A percentile compares a stretch with the other conserved stretches of the same genome.
Evolutionary conservation across 2,888 invertebrate genomes (phyloP).

Genomic region (Electrophaes corylata): DNA sequence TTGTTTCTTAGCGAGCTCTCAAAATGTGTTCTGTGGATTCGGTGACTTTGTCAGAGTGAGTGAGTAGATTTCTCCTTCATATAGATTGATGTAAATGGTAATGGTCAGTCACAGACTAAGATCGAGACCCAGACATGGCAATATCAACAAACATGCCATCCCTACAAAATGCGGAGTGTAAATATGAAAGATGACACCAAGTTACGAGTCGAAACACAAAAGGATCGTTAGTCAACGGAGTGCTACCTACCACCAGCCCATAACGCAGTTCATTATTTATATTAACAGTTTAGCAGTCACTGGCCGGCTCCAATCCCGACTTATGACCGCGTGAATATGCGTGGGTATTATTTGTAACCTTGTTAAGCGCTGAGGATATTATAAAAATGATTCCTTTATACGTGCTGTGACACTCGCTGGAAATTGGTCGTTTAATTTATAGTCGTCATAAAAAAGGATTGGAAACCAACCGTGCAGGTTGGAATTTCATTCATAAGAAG

Average conservation of each 20-base stretch:
- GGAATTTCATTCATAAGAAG: conserved; percentile 85
- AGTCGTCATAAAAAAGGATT: conserved; percentile 82
- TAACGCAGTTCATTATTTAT: conserved; percentile 84
- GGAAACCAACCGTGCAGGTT: conserved; percentile 70
- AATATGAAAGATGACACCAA: conserved; percentile 45
- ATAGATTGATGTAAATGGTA: not conserved
- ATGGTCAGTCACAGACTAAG: conserved; percentile 10
- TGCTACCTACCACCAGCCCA: conserved; percentile 73
- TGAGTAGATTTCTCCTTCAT: no score
- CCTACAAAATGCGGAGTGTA: conserved; percentile 32
- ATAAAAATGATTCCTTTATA: conserved; percentile 84
- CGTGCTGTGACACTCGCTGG: conserved; percentile 82
- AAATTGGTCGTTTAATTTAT: conserved; percentile 83
- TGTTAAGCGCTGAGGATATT: conserved; percentile 83
- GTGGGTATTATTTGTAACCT: conserved; percentile 84
- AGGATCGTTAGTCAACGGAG: conserved; percentile 77
- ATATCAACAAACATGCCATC: conserved; percentile 43
- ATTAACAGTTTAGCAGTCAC: conserved; percentile 84
- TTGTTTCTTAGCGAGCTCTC: no score
- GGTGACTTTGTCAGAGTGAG: no score
- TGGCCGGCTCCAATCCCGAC: conserved; percentile 75
- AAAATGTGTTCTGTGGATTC: no score
- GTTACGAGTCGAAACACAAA: conserved; percentile 70
- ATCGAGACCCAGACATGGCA: conserved; percentile 43
- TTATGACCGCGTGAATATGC: conserved; percentile 82